Evolutionary conservation across 35 echinoderm and acorn worm genomes (phyloP).

Genomic region (Heliocidaris tuberculata): DNA sequence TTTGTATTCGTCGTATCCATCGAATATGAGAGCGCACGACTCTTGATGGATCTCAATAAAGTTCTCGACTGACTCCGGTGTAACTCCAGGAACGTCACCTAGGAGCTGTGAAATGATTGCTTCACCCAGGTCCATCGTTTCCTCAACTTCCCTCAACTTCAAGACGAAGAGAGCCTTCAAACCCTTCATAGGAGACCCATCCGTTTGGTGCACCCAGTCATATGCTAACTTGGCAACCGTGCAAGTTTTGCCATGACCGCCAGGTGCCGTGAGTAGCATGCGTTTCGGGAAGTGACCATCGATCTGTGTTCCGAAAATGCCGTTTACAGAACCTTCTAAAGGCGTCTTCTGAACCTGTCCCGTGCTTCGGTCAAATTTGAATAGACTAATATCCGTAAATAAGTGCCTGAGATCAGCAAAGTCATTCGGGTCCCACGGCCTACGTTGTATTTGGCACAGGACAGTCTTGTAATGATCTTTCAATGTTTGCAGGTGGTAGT

Average conservation of each 20-base stretch:
- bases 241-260: conserved; percentile 27
- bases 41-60: neutral
- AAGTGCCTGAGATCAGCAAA: conserved; percentile 23
- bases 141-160: neutral
- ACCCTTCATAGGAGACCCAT: conserved; percentile 21
- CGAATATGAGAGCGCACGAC: conserved; percentile 3
- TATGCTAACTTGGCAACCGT: conserved; percentile 16
- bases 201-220: conserved; percentile 1
- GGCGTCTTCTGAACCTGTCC: neutral
- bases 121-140: neutral
- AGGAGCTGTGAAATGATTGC: conserved; percentile 20
- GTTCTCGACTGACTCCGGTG: neutral
- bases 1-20: conserved; percentile 27
- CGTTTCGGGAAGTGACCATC: neutral
- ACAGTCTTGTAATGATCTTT: conserved; percentile 33
- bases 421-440: conserved; percentile 39
- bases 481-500: neutral
- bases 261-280: neutral
- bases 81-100: neutral
- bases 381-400: neutral
- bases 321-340: conserved; percentile 7
- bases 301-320: neutral
- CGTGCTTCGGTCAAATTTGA: neutral
- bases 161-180: neutral
- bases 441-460: conserved; percentile 9